Conservation (phyloP, 1,140 invertebrate genomes). For the Drosophila novamexicana region DNA sequence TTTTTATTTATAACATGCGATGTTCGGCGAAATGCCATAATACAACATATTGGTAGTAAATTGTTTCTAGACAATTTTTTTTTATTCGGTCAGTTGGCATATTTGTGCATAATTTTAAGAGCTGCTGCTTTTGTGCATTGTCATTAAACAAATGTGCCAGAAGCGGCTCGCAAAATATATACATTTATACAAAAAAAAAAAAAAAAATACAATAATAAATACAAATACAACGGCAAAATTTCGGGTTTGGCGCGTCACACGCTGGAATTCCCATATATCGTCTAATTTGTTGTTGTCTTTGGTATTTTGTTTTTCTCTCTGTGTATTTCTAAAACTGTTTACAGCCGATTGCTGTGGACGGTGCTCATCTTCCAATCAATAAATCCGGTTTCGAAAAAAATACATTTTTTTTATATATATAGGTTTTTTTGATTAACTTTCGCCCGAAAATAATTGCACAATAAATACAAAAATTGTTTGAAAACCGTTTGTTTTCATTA, state of each 20-base stretch:
- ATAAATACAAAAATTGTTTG: constrained; percentile 63
- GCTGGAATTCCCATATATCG: constrained; percentile 81
- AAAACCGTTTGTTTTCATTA: constrained; percentile 41
- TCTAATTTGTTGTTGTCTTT: constrained; percentile 67
- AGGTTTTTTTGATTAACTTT: constrained; percentile 74
- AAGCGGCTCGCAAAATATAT: constrained; percentile 60
- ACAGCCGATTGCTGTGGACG: constrained; percentile 48
- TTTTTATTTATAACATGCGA: background rate
- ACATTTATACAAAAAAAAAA: constrained; percentile 16
- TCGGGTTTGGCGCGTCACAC: constrained; percentile 77
- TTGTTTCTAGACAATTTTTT: constrained; percentile 51
- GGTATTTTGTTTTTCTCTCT: constrained; percentile 37
- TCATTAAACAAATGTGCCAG: constrained; percentile 82
- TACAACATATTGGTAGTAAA: constrained; percentile 46
- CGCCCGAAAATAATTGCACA: constrained; percentile 77
- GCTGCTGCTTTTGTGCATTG: constrained; percentile 64
- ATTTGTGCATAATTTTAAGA: constrained; percentile 54
- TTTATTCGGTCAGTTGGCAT: constrained; percentile 47
- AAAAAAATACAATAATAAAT: constrained; percentile 1
- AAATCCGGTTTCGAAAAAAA: constrained; percentile 71
- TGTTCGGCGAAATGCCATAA: constrained; percentile 39
- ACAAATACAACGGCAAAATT: constrained; percentile 42
- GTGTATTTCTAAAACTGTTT: constrained; percentile 76
- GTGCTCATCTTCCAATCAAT: constrained; percentile 74
- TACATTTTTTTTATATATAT: constrained; percentile 40